Evolutionary conservation across 1,140 invertebrate species (phyloP).

Genomic region (Drosophila oshimai): DNA sequence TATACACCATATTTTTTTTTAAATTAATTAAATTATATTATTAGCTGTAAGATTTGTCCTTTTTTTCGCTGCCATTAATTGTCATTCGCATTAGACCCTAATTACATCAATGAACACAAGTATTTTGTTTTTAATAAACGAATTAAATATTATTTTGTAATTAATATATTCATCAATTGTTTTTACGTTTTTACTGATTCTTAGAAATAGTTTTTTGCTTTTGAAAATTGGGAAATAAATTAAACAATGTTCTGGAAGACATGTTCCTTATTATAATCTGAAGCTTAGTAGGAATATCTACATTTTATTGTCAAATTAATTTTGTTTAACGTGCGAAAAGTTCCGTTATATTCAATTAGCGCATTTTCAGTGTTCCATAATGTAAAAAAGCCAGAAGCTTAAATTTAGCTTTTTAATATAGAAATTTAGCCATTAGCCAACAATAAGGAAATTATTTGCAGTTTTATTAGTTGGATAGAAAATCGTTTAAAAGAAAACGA

Average conservation of each 20-base stretch:
- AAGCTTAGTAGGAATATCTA: no score
- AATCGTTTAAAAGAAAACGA: no score
- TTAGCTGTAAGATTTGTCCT: conserved; percentile 4
- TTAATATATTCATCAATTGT: no score
- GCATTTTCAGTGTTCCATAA: not conserved
- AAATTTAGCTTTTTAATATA: not conserved
- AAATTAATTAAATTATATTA: conserved; percentile 12
- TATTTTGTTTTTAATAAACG: not conserved
- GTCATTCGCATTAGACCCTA: conserved; percentile 28
- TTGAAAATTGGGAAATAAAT: no score
- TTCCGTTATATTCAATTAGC: conserved; percentile 14
- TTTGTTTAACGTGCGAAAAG: not conserved
- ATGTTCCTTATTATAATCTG: no score
- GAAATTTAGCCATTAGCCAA: no score
- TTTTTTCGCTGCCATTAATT: conserved; percentile 13
- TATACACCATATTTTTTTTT: not conserved
- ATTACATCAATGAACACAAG: not conserved
- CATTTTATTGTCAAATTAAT: no score
- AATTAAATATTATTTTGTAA: not conserved
- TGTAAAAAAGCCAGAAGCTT: not conserved
- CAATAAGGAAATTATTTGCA: no score
- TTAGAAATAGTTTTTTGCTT: no score
- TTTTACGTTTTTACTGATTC: no score
- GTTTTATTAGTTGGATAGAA: no score
- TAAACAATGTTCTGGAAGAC: no score